Percentiles rank a stretch among this genome's conserved stretches.
Evolutionary conservation across 2,113 vertebrate genomes (phyloP).

Genomic region (Petrocephalus microphthalmus): DNA sequence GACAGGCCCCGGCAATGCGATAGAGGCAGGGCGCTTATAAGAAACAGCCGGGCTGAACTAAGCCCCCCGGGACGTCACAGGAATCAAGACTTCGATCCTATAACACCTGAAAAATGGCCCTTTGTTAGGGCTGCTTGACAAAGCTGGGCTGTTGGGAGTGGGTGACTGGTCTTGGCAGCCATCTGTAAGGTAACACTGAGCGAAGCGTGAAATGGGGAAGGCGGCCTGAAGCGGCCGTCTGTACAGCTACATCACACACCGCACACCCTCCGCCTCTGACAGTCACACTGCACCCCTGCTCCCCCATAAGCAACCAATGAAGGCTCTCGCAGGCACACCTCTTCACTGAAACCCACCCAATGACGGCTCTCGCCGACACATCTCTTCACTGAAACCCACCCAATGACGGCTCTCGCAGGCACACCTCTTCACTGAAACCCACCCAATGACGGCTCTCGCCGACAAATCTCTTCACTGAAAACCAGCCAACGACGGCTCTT

Average conservation of each 20-base stretch:
- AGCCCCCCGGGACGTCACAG: not conserved
- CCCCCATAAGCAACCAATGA: not conserved
- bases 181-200: not conserved
- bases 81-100: not conserved
- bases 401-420: not conserved
- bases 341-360: too few species aligned
- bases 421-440: not conserved
- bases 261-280: not conserved
- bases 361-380: too few species aligned
- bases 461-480: too few species aligned
- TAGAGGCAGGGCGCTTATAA: not conserved
- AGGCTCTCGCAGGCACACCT: too few species aligned
- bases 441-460: too few species aligned
- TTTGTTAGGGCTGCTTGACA: not conserved
- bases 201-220: not conserved
- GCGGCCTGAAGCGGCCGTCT: not conserved
- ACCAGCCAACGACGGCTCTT: too few species aligned
- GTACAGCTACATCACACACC: not conserved
- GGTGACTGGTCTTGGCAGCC: not conserved
- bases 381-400: too few species aligned
- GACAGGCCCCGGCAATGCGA: not conserved
- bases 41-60: not conserved
- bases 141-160: not conserved
- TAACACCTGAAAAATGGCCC: not conserved
- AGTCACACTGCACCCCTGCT: not conserved